Evolutionary conservation across 2,888 invertebrate species (phyloP).

Genomic region (Patella ulyssiponensis): DNA sequence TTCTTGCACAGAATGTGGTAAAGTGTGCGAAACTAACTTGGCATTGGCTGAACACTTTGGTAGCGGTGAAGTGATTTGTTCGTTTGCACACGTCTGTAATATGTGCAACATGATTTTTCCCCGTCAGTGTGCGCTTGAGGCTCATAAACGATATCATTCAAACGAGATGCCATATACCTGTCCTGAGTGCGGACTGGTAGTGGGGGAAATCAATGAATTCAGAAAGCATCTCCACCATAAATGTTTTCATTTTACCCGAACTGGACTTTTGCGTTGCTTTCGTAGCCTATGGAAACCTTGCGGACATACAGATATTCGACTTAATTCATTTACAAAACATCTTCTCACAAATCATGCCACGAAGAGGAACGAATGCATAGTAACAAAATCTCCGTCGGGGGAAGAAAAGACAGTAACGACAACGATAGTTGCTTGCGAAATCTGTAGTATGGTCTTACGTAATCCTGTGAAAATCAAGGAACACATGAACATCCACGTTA

Average conservation of each 20-base stretch:
- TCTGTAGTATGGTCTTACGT: background rate
- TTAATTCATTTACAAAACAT: constrained; percentile 44
- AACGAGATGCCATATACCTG: constrained; percentile 75
- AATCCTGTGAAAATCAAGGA: background rate
- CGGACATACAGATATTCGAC: constrained; percentile 53
- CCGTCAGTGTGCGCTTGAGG: constrained; percentile 59
- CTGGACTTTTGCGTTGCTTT: constrained; percentile 42
- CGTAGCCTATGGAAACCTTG: constrained; percentile 10
- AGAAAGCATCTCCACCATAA: constrained; percentile 56
- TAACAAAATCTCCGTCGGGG: constrained; percentile 15
- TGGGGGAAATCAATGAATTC: constrained; percentile 62
- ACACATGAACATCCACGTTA: constrained; percentile 58
- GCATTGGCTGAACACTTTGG: constrained; percentile 38
- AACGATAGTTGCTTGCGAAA: background rate
- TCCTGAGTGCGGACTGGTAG: constrained; percentile 79
- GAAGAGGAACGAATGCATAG: constrained; percentile 26
- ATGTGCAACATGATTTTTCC: constrained; percentile 49
- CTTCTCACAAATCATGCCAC: constrained; percentile 46
- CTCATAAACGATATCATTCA: constrained; percentile 76
- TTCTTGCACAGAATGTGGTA: constrained; percentile 31
- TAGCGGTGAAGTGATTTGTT: constrained; percentile 17
- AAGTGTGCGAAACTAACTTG: constrained; percentile 18
- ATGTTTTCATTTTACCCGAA: constrained; percentile 64
- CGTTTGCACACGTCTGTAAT: constrained; percentile 31
- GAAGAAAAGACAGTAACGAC: background rate